These are phyloP conservation scores for Cacatua alba DNA, from an alignment of 2,113 vertebrate species.

Conservation along the genomic window DNA sequence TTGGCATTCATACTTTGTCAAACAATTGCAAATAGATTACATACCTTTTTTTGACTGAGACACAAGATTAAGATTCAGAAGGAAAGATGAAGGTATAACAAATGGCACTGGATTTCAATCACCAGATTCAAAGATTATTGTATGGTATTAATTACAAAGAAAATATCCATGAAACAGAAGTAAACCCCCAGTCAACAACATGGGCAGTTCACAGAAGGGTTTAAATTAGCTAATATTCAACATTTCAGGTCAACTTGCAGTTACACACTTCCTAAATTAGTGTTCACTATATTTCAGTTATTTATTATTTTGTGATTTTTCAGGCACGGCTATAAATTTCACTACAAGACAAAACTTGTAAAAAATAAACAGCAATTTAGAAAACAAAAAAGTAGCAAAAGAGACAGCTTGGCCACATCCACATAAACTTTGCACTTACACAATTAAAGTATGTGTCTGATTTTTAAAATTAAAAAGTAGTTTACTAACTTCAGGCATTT, in stretches of 20 bases:
- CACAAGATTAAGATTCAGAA: not conserved
- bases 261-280: not conserved
- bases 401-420: not conserved
- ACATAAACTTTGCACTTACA: not conserved
- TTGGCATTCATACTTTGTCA: not conserved
- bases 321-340: not conserved
- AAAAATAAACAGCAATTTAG: not conserved
- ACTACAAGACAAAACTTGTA: not conserved
- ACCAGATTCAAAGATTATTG: not conserved
- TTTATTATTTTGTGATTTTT: not conserved
- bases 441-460: not conserved
- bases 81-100: not conserved
- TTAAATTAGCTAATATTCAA: not conserved
- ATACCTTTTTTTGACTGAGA: not conserved
- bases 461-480: not conserved
- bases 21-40: not conserved
- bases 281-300: not conserved
- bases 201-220: not conserved
- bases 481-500: not conserved
- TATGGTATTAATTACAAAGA: not conserved
- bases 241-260: not conserved
- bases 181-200: not conserved
- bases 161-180: not conserved
- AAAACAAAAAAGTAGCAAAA: not conserved
- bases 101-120: not conserved